Evolutionary conservation across 1,140 invertebrate genomes (phyloP).

Genomic region (Steinernema khuongi): DNA sequence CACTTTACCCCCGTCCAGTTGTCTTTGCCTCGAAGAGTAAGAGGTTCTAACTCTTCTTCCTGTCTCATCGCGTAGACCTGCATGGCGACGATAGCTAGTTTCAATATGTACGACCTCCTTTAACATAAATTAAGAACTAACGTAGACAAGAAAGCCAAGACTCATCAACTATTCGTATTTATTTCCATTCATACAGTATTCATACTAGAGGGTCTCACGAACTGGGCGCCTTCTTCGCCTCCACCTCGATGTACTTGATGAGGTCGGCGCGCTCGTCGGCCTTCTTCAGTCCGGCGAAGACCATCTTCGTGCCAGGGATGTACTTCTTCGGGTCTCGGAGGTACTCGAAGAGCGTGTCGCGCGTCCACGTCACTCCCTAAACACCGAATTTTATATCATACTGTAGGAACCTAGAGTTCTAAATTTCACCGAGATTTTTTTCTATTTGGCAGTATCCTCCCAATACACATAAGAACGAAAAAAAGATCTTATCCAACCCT

Average conservation of each 20-base stretch:
- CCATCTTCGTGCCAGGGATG: constrained; percentile 97
- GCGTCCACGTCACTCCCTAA: constrained; percentile 67
- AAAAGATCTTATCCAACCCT: too few relatives aligned
- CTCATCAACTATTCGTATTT: too few relatives aligned
- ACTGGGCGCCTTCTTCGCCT: constrained; percentile 23
- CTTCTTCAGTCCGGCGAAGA: constrained; percentile 43
- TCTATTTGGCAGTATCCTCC: not conserved
- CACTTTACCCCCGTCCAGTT: too few relatives aligned
- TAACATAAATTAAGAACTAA: too few relatives aligned
- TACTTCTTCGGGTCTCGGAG: constrained; percentile 95
- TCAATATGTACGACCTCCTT: too few relatives aligned
- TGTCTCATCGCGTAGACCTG: too few relatives aligned
- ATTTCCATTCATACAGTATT: not conserved
- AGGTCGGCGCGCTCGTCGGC: constrained; percentile 40
- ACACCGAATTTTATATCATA: not conserved
- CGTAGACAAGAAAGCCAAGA: not conserved
- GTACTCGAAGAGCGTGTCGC: constrained; percentile 87
- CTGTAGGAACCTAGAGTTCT: too few relatives aligned
- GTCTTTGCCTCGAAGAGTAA: too few relatives aligned
- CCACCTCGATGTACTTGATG: constrained; percentile 44
- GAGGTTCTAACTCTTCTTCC: too few relatives aligned
- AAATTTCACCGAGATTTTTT: too few relatives aligned
- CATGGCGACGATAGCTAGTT: too few relatives aligned
- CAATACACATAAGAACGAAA: not conserved
- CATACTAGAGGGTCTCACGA: not conserved